These are phyloP conservation scores for Oenanthe oenanthe DNA, from an alignment of 2,113 vertebrate genomes.

Conservation along the genomic window DNA sequence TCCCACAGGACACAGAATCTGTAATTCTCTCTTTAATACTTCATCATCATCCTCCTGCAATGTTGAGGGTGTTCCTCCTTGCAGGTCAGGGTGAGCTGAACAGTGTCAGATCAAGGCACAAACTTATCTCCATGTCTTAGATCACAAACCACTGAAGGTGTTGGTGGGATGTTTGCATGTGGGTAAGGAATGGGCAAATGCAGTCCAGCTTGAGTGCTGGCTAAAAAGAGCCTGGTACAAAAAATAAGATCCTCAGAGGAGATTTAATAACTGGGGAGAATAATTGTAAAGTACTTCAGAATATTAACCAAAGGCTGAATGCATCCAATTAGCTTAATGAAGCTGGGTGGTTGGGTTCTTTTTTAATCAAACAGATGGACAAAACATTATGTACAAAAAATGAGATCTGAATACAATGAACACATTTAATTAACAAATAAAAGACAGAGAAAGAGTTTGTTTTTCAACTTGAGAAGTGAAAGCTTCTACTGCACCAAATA, in stretches of 20 bases:
- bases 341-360: slow-evolving; percentile 36
- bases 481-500: neutral
- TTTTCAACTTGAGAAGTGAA: slow-evolving; percentile 37
- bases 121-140: neutral
- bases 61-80: neutral
- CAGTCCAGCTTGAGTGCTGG: neutral
- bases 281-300: slow-evolving; percentile 53
- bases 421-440: slow-evolving; percentile 29
- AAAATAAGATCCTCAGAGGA: slow-evolving; percentile 4
- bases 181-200: neutral
- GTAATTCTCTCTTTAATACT: neutral
- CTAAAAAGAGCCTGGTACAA: neutral
- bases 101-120: neutral
- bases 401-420: slow-evolving; percentile 42
- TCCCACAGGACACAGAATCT: neutral
- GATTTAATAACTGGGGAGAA: slow-evolving; percentile 35
- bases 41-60: neutral
- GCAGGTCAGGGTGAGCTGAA: neutral
- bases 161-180: neutral
- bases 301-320: slow-evolving; percentile 55
- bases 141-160: neutral
- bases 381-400: slow-evolving; percentile 46
- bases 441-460: slow-evolving; percentile 17
- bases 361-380: slow-evolving; percentile 57
- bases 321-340: slow-evolving; percentile 40